Evolutionary conservation across 2,888 invertebrate genomes (phyloP).

Genomic region (Nomada ruficornis): DNA sequence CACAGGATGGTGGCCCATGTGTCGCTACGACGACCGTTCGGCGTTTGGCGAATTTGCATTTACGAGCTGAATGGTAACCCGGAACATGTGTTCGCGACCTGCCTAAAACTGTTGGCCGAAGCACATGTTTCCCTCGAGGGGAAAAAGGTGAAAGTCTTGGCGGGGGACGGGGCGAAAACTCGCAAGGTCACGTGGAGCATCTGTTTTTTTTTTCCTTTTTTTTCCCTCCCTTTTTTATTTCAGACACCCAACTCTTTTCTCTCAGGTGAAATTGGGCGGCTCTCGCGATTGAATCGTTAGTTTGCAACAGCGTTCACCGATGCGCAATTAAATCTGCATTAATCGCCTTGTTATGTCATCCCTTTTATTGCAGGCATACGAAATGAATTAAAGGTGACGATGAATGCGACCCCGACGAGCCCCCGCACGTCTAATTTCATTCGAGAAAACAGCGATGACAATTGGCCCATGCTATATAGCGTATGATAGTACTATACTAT

Average conservation of each 20-base stretch:
- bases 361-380: too few relatives aligned
- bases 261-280: neutral
- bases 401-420: too few relatives aligned
- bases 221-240: neutral
- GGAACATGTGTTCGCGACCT: slow-evolving; percentile 69
- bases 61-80: slow-evolving; percentile 55
- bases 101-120: slow-evolving; percentile 32
- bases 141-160: slow-evolving; percentile 56
- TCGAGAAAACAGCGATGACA: too few relatives aligned
- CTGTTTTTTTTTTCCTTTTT: slow-evolving; percentile 3
- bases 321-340: too few relatives aligned
- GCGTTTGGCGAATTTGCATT: slow-evolving; percentile 67
- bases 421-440: too few relatives aligned
- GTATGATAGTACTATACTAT: too few relatives aligned
- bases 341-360: too few relatives aligned
- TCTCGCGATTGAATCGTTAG: too few relatives aligned
- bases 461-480: too few relatives aligned
- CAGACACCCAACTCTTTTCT: neutral
- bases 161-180: neutral
- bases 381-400: too few relatives aligned
- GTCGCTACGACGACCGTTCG: slow-evolving; percentile 31
- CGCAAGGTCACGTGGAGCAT: slow-evolving; percentile 1
- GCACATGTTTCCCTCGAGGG: slow-evolving; percentile 56
- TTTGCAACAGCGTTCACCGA: too few relatives aligned
- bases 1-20: slow-evolving; percentile 28